These are phyloP conservation scores for Tamandua tetradactyla DNA, from an alignment of 2,797 vertebrate genomes.

Conservation along the genomic window DNA sequence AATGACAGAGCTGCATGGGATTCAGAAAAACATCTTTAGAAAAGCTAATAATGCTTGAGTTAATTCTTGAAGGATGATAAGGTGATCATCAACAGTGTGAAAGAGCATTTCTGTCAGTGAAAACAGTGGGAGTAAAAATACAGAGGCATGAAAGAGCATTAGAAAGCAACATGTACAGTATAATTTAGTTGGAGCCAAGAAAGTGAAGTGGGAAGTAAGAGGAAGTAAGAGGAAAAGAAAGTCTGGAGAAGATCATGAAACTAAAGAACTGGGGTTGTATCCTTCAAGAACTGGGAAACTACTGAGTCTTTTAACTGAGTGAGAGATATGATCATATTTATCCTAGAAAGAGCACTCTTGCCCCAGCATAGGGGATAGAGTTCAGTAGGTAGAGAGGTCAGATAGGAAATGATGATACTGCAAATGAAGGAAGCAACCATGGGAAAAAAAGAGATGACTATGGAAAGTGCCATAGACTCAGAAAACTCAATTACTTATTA, in stretches of 20 bases:
- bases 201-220: background rate
- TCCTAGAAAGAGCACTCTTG: background rate
- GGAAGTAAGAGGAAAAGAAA: background rate
- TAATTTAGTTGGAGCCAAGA: background rate
- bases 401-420: background rate
- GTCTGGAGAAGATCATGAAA: background rate
- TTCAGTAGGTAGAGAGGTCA: background rate
- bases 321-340: background rate
- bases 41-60: background rate
- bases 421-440: background rate
- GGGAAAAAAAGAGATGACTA: background rate
- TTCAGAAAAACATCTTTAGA: conserved; percentile 6
- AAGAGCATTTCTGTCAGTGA: background rate
- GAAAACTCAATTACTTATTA: background rate
- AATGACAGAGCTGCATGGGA: background rate
- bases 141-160: background rate
- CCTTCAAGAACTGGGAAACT: background rate
- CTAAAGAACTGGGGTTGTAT: background rate
- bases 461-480: background rate
- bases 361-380: background rate
- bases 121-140: background rate
- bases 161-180: background rate
- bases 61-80: background rate
- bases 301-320: background rate
- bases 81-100: background rate